phyloP scores from a whole-genome alignment of 2,113 vertebrate species.

The Onychostoma macrolepis region DNA sequence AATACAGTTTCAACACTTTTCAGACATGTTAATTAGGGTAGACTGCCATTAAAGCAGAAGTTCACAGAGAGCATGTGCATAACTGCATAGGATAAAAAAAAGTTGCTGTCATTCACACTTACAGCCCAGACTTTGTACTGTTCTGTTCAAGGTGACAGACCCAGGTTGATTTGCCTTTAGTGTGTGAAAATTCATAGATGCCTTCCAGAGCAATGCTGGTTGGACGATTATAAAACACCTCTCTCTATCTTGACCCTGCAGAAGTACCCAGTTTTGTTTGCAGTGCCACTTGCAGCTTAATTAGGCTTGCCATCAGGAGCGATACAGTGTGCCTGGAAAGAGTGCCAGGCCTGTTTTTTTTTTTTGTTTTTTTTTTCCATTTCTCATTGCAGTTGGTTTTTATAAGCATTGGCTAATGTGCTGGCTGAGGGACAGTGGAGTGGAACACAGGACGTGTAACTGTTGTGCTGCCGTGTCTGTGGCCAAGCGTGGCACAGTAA shows the following conservation, averaged over 20 bases:
- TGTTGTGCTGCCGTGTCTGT: constrained; percentile 49
- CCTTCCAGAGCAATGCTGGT: background rate
- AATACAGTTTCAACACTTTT: background rate
- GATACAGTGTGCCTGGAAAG: constrained; percentile 29
- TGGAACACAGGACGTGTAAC: constrained; percentile 46
- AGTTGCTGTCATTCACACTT: background rate
- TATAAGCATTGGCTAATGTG: constrained; percentile 46
- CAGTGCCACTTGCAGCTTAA: constrained; percentile 6
- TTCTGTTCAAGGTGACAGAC: background rate
- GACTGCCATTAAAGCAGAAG: background rate
- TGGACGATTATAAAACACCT: background rate
- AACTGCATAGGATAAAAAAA: background rate
- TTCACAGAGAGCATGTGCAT: background rate
- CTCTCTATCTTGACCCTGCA: background rate
- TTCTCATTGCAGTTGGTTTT: constrained; percentile 41
- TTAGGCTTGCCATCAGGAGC: constrained; percentile 26
- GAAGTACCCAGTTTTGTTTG: background rate
- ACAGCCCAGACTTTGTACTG: background rate
- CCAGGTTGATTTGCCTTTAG: background rate
- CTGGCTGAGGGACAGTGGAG: constrained; percentile 42
- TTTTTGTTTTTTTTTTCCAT: too few species aligned
- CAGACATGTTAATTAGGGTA: background rate
- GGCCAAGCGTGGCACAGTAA: constrained; percentile 43
- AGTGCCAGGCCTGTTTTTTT: constrained; percentile 40
- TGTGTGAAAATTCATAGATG: background rate